Percentiles rank a stretch among this genome's conserved stretches.
These are phyloP conservation scores for Fragum fragum DNA, from an alignment of 2,888 invertebrate species.

Conservation along the genomic window DNA sequence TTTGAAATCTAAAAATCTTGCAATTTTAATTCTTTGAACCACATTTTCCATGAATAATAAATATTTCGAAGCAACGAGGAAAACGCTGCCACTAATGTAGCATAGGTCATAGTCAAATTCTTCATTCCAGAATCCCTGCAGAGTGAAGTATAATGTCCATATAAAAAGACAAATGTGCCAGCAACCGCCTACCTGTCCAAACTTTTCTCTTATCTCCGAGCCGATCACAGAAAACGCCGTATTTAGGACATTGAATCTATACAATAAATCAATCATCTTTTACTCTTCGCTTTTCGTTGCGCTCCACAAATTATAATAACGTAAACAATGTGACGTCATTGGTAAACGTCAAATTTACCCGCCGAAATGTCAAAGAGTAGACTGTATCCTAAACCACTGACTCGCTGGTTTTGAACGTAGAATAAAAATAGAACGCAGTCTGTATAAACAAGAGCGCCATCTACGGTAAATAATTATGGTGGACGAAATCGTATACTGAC, in stretches of 20 bases:
- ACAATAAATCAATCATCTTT: conserved; percentile 58
- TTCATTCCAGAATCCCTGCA: conserved; percentile 9
- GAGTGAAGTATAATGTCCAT: conserved; percentile 44
- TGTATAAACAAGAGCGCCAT: conserved; percentile 27
- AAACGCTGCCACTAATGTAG: neutral
- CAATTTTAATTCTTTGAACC: conserved; percentile 6
- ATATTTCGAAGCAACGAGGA: conserved; percentile 28
- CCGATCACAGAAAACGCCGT: conserved; percentile 56
- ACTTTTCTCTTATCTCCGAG: conserved; percentile 40
- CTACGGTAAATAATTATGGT: conserved; percentile 57
- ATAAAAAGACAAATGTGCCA: conserved; percentile 43
- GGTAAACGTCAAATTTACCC: conserved; percentile 45
- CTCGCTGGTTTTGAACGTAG: neutral
- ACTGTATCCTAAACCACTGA: conserved; percentile 41
- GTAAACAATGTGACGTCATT: conserved; percentile 40
- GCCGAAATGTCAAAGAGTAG: conserved; percentile 59
- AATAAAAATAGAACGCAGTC: neutral
- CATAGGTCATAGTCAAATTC: neutral
- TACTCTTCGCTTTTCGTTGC: neutral
- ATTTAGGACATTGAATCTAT: conserved; percentile 55
- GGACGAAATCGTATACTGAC: neutral
- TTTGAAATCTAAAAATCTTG: conserved; percentile 14
- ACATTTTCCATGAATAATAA: conserved; percentile 9
- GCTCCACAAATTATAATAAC: conserved; percentile 23
- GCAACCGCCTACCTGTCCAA: conserved; percentile 45